Conservation (phyloP, 2,113 vertebrate genomes). For the Chrysochloris asiatica region DNA sequence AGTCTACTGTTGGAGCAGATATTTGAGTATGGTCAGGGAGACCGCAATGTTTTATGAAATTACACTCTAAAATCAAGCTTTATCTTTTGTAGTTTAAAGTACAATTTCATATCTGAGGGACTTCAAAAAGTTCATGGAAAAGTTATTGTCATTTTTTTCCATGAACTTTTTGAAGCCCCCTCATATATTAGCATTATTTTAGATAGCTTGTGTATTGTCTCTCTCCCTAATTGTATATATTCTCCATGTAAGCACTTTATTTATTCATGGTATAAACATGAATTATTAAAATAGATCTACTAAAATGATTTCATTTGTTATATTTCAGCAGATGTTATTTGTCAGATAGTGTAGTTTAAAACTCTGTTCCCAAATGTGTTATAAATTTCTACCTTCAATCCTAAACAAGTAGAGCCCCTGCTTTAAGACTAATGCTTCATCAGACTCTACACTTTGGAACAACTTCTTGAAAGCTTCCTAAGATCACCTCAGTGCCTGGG, state of each 20-base stretch:
- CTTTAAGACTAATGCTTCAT: not conserved
- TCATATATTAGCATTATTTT: not conserved
- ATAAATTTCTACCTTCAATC: not conserved
- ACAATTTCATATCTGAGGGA: not conserved
- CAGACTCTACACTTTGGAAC: not conserved
- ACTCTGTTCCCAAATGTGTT: not conserved
- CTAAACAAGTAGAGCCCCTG: not conserved
- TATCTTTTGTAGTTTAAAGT: not conserved
- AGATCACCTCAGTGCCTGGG: not conserved
- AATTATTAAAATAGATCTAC: not conserved
- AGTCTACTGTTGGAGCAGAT: too few species aligned
- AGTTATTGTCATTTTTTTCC: too few species aligned
- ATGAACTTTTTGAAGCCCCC: too few species aligned
- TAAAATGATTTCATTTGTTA: not conserved
- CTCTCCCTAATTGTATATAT: not conserved
- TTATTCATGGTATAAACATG: not conserved
- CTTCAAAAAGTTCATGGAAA: too few species aligned
- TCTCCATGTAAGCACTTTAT: not conserved
- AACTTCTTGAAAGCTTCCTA: too few species aligned
- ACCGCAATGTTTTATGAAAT: too few species aligned
- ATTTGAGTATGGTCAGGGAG: too few species aligned
- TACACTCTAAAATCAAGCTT: too few species aligned
- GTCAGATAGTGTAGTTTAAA: too few species aligned
- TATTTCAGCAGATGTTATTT: not conserved
- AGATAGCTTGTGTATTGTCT: not conserved